phyloP scores from a whole-genome alignment of 1,140 invertebrate species.

The Oedothorax gibbosus region DNA sequence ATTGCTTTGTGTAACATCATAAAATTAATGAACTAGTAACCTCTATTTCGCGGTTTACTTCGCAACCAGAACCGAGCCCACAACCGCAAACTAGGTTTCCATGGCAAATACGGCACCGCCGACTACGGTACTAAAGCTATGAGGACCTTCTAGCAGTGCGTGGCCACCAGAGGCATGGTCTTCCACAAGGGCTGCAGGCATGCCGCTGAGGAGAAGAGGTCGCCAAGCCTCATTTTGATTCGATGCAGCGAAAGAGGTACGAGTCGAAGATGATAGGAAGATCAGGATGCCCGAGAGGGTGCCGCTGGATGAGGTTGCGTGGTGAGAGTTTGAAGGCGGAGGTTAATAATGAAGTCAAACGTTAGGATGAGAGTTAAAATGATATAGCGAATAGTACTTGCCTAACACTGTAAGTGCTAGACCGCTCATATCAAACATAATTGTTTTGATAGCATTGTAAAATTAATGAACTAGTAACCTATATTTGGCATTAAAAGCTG shows the following conservation, averaged over 20 bases:
- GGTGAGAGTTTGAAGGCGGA: too few species aligned
- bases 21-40: too few species aligned
- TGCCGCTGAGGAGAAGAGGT: conserved; percentile 55
- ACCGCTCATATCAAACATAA: too few species aligned
- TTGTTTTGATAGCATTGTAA: too few species aligned
- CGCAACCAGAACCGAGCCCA: conserved; percentile 66
- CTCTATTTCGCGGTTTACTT: conserved; percentile 43
- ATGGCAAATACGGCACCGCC: conserved; percentile 52
- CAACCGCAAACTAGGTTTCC: conserved; percentile 63
- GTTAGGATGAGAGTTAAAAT: too few species aligned
- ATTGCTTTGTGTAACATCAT: too few species aligned
- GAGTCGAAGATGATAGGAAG: conserved; percentile 42
- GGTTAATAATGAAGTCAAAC: too few species aligned
- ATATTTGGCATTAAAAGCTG: too few species aligned
- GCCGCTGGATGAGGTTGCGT: too few species aligned
- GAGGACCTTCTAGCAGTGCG: conserved; percentile 64
- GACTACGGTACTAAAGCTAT: conserved; percentile 63
- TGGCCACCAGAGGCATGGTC: conserved; percentile 55
- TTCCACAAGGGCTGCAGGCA: conserved; percentile 66
- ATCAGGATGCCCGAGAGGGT: conserved; percentile 12
- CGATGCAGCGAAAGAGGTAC: conserved; percentile 29
- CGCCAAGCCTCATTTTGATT: conserved; percentile 48
- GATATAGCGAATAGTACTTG: too few species aligned
- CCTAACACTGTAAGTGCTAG: too few species aligned
- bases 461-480: too few species aligned